Conservation (phyloP, 2,888 invertebrate genomes). For the Kryphioiulus occultus region DNA sequence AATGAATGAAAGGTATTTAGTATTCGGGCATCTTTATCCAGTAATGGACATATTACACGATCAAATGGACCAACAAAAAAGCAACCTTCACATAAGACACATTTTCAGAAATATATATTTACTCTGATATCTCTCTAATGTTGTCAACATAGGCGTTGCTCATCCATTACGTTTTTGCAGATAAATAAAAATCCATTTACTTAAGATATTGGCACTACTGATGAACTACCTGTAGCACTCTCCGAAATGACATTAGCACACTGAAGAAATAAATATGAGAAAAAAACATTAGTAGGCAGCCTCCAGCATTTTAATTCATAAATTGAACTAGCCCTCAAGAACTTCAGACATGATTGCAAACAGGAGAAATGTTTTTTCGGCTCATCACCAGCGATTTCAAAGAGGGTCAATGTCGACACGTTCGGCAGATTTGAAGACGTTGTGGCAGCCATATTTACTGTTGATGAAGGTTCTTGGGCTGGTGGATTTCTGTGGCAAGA, state of each 20-base stretch:
- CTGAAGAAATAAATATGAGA: neutral
- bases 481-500: neutral
- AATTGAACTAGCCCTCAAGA: neutral
- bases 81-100: too few relatives aligned
- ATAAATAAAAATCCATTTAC: neutral
- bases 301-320: neutral
- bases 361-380: neutral
- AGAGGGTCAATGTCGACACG: neutral
- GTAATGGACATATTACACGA: too few relatives aligned
- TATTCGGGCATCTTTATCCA: too few relatives aligned
- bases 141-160: neutral
- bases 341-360: neutral
- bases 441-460: neutral
- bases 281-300: neutral
- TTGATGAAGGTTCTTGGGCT: conserved; percentile 28
- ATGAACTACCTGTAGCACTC: neutral
- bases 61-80: too few relatives aligned
- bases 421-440: neutral
- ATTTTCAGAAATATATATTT: neutral
- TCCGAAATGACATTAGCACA: neutral
- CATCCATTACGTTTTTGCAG: neutral
- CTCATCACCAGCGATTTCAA: neutral
- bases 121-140: neutral
- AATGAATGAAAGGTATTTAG: too few relatives aligned
- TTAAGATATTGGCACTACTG: neutral